Base-by-base conservation (phyloP, 1,140 invertebrate species). In the Drosophila bifasciata region DNA sequence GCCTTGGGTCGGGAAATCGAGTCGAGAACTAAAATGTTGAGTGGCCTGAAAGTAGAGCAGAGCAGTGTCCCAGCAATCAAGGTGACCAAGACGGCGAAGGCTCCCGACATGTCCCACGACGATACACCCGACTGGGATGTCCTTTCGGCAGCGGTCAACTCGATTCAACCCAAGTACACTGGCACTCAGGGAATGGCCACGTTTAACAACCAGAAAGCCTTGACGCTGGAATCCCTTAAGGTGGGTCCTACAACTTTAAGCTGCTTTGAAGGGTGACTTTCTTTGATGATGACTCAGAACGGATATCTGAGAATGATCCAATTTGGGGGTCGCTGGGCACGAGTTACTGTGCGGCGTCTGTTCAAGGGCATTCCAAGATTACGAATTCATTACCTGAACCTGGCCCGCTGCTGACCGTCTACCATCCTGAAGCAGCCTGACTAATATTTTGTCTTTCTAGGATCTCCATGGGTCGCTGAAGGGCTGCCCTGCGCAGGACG, bases 391-490 rank as follows among this genome's bases (percentile, higher is more conserved):
- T 67, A 9, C 40, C 83, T 60, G 73, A 74, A 41, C 8, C 7
- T 7, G 17, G 45, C 45, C 8, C 3, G 6, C 1, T 8, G 8
- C 19, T 1, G 5, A 5, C 0, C 1, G 36, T 9, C 9, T 8
- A 3, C n/a, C 11, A 1, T 1, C 1, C 5, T 3, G 0, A 11
- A 21, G 44, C n/a, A 16, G 0, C 3, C 32, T 11, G 23, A 1
- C n/a, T 41, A 46, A 46, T 5, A 1, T 21, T n/a, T 28, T 8
- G 5, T 41, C 1, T 7, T 76, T 78, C 16, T 92, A 96, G 84
- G 93, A 93, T 75, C 92, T 98, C 36, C 96, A 97, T 90, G 93
- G 93, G 68, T 96, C 96, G 0, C 90, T 97, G 17, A 92, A 93
- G 23, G 93, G 93, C 5, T 94, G 95, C 46, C 96, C 96, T 1